Conservation (phyloP, 92 coral and sea anemone genomes). For the Pocillopora meandrina region DNA sequence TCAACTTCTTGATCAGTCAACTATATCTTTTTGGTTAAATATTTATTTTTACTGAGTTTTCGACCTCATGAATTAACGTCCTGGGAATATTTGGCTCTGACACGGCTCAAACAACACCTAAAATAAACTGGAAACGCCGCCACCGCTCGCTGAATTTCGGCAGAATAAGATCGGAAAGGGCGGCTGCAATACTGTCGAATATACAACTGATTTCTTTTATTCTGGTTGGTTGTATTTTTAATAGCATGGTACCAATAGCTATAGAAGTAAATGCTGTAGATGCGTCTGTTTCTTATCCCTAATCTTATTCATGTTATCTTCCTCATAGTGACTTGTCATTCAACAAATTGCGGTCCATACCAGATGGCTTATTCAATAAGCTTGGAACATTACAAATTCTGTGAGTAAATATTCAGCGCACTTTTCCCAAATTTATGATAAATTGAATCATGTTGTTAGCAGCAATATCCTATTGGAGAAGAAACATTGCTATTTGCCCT, state of each 20-base stretch:
- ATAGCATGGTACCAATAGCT: not conserved
- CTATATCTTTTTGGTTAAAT: no score
- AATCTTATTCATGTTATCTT: not conserved
- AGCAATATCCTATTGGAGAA: not conserved
- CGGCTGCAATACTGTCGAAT: no score
- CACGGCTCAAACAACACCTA: no score
- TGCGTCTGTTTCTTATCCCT: not conserved
- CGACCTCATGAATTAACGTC: no score
- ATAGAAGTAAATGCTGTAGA: not conserved
- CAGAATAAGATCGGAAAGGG: no score
- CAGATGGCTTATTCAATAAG: not conserved
- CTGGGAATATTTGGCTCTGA: no score
- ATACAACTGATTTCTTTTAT: no score
- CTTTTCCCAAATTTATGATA: not conserved
- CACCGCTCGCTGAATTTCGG: no score
- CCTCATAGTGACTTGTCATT: constrained; percentile 1
- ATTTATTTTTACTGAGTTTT: no score
- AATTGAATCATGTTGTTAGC: not conserved
- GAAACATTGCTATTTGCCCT: no score
- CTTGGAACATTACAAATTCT: not conserved
- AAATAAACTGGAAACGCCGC: no score
- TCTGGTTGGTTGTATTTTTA: not conserved
- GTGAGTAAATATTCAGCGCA: not conserved
- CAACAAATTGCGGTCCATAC: not conserved
- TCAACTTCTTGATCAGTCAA: no score